Conservation (phyloP, 1,140 invertebrate genomes). For the Zaprionus nigranus region DNA sequence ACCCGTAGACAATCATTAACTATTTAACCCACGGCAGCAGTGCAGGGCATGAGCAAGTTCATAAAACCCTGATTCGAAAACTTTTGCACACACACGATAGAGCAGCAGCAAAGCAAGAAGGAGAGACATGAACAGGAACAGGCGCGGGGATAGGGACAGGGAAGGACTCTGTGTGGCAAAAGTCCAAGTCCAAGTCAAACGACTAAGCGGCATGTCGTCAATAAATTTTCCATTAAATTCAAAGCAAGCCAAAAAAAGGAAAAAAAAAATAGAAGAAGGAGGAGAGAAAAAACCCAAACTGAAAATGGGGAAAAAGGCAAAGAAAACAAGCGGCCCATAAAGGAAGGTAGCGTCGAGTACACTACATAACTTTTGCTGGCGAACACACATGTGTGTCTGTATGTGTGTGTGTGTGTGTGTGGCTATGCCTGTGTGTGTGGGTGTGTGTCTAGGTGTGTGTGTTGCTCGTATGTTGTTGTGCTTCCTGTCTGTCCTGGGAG, state of each 20-base stretch:
- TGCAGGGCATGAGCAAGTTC: conserved; percentile 67
- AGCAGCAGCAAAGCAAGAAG: conserved; percentile 40
- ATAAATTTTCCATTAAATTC: conserved; percentile 82
- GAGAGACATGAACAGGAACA: neutral
- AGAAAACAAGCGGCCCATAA: conserved; percentile 61
- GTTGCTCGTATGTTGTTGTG: conserved; percentile 62
- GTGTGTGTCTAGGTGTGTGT: conserved; percentile 30
- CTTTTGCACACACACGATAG: conserved; percentile 73
- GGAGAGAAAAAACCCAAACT: conserved; percentile 45
- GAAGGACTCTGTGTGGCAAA: conserved; percentile 55
- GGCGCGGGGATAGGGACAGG: no score
- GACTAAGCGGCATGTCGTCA: conserved; percentile 81
- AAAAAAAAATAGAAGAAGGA: conserved; percentile 33
- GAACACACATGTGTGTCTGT: conserved; percentile 9
- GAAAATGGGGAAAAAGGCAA: conserved; percentile 44
- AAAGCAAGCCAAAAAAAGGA: conserved; percentile 76
- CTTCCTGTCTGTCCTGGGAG: conserved; percentile 66
- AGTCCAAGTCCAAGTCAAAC: conserved; percentile 78
- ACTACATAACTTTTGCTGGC: conserved; percentile 73
- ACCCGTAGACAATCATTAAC: conserved; percentile 61
- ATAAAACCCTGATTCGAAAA: conserved; percentile 70
- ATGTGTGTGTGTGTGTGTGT: conserved; percentile 34
- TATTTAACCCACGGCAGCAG: conserved; percentile 55
- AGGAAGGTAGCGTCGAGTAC: conserved; percentile 74
- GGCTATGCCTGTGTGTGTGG: conserved; percentile 25